These are phyloP conservation scores for Melolontha melolontha DNA, from an alignment of 2,888 invertebrate species.

Conservation along the genomic window DNA sequence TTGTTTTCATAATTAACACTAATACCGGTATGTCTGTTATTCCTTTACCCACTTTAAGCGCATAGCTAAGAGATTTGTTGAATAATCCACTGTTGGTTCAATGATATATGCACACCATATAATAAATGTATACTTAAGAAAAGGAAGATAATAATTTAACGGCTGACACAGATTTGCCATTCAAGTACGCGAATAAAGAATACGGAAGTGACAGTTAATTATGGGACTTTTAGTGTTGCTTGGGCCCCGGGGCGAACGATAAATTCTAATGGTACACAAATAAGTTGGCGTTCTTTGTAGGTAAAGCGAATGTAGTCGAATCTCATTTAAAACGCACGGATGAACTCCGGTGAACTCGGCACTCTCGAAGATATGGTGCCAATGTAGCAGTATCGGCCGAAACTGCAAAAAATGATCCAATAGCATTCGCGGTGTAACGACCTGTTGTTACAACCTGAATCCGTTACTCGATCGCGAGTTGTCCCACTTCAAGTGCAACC, in stretches of 20 bases:
- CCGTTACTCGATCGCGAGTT: constrained; percentile 53
- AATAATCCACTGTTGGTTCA: no score
- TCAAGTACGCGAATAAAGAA: constrained; percentile 24
- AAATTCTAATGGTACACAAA: constrained; percentile 28
- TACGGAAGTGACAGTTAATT: constrained; percentile 32
- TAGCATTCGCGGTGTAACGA: constrained; percentile 53
- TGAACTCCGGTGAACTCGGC: constrained; percentile 51
- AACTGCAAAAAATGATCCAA: constrained; percentile 34
- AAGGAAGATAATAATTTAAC: background rate
- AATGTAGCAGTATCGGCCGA: constrained; percentile 4
- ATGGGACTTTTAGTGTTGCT: constrained; percentile 3
- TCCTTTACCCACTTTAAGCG: no score
- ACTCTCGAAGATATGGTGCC: background rate
- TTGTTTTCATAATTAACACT: no score
- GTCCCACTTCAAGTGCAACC: constrained; percentile 49
- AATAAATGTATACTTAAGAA: background rate
- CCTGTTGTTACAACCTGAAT: constrained; percentile 44
- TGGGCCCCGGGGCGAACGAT: constrained; percentile 12
- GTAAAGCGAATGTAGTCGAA: constrained; percentile 23
- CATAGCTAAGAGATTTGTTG: no score
- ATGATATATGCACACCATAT: no score
- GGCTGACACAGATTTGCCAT: constrained; percentile 24
- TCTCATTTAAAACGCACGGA: constrained; percentile 33
- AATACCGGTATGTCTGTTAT: no score
- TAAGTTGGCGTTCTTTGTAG: constrained; percentile 1